Conservation (phyloP, 2,888 invertebrate species). For the Biston betularia region DNA sequence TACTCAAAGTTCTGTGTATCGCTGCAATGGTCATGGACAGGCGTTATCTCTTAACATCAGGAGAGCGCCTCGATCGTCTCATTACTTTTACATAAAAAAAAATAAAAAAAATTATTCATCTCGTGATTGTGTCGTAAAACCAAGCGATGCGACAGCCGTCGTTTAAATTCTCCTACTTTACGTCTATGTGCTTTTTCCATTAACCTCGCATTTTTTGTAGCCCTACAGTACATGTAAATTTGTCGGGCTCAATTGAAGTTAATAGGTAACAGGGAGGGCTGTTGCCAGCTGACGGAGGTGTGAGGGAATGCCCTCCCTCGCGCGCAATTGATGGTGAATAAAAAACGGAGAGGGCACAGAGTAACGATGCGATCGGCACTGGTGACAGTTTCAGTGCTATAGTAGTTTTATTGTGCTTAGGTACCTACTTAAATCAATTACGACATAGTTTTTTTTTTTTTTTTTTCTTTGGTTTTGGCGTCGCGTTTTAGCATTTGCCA, state of each 20-base stretch:
- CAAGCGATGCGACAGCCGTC: too few species aligned
- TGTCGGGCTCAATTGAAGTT: conserved; percentile 86
- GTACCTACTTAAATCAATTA: neutral
- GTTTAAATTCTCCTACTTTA: too few species aligned
- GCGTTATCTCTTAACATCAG: too few species aligned
- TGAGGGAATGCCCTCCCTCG: conserved; percentile 83
- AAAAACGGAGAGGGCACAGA: conserved; percentile 51
- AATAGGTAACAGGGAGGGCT: conserved; percentile 82
- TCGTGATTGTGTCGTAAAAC: neutral
- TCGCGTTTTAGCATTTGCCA: too few species aligned
- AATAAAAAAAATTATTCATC: too few species aligned
- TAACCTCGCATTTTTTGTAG: conserved; percentile 54
- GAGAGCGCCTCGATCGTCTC: too few species aligned
- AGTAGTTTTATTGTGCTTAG: conserved; percentile 14
- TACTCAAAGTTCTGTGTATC: too few species aligned
- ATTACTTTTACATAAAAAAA: too few species aligned
- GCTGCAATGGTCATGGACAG: too few species aligned
- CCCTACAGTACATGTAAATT: conserved; percentile 79
- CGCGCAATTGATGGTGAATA: conserved; percentile 75
- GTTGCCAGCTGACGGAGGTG: conserved; percentile 83
- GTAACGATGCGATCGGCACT: conserved; percentile 51
- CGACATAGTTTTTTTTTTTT: neutral
- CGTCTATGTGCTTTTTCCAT: neutral
- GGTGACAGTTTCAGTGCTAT: conserved; percentile 44
- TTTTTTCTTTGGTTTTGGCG: too few species aligned